Conservation (phyloP, 2,113 vertebrate species). For the Narcine bancroftii region DNA sequence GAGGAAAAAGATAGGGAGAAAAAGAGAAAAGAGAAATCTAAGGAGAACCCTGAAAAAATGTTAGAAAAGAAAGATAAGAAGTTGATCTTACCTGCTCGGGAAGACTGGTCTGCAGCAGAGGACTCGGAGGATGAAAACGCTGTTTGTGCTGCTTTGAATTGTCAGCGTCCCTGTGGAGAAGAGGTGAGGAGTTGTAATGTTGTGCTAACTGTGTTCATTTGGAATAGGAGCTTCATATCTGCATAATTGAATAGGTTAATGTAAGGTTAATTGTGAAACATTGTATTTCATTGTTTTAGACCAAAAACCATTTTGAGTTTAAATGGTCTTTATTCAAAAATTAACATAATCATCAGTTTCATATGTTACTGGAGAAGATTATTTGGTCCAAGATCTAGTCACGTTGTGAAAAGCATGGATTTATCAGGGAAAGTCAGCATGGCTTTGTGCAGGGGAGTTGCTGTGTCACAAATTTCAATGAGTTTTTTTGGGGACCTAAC, state of each 20-base stretch:
- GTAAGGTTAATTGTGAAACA: background rate
- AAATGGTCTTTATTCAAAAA: background rate
- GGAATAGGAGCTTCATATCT: background rate
- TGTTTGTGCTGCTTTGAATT: constrained; percentile 88
- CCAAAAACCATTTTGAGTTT: background rate
- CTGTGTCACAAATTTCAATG: too few relatives aligned
- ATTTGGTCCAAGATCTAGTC: too few relatives aligned
- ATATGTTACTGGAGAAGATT: background rate
- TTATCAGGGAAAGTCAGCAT: too few relatives aligned
- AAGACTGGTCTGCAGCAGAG: constrained; percentile 95
- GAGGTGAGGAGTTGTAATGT: constrained; percentile 66
- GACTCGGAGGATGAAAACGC: constrained; percentile 96
- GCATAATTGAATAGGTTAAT: background rate
- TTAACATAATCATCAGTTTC: background rate
- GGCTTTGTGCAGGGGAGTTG: too few relatives aligned
- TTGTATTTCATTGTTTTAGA: background rate
- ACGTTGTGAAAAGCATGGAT: too few relatives aligned
- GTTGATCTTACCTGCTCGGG: constrained; percentile 91
- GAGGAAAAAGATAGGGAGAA: constrained; percentile 92
- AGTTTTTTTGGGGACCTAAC: too few relatives aligned
- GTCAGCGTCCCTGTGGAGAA: constrained; percentile 92
- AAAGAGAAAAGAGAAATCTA: constrained; percentile 79
- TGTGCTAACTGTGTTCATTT: background rate
- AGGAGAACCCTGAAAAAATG: constrained; percentile 74
- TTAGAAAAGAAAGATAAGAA: constrained; percentile 89